phyloP scores from a whole-genome alignment of 2,888 invertebrate species.

The Chloroclystis v-ata region DNA sequence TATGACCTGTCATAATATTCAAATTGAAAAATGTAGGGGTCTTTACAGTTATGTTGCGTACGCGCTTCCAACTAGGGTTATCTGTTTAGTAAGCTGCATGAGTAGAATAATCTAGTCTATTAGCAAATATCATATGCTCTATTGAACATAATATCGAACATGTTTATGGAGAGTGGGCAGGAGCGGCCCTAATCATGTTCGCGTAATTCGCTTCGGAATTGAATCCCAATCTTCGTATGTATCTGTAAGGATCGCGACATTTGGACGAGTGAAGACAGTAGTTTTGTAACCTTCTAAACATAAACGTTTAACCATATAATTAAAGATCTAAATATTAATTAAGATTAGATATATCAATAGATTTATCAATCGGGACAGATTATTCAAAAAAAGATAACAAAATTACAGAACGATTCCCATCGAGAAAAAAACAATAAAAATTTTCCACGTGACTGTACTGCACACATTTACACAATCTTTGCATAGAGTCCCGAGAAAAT shows the following conservation, averaged over 20 bases:
- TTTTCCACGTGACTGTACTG: no score
- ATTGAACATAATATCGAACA: constrained; percentile 50
- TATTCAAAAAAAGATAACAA: no score
- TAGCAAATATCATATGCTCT: constrained; percentile 66
- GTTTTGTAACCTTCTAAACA: no score
- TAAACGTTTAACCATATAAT: no score
- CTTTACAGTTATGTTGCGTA: constrained; percentile 52
- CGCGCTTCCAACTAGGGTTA: constrained; percentile 49
- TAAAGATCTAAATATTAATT: no score
- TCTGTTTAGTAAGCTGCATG: constrained; percentile 73
- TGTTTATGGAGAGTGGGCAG: constrained; percentile 30
- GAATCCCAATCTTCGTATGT: constrained; percentile 14
- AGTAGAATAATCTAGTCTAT: constrained; percentile 62
- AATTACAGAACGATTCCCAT: no score
- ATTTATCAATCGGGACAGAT: no score
- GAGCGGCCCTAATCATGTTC: constrained; percentile 24
- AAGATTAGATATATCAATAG: no score
- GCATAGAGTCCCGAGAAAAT: no score
- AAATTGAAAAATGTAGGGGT: constrained; percentile 53
- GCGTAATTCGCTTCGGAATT: constrained; percentile 23
- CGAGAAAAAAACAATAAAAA: no score
- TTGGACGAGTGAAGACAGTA: constrained; percentile 1
- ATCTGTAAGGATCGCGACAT: constrained; percentile 16
- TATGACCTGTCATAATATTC: constrained; percentile 41
- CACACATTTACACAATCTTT: no score